Conservation (phyloP, 2,113 vertebrate genomes). For the Hypocryptadius cinnamomeus region DNA sequence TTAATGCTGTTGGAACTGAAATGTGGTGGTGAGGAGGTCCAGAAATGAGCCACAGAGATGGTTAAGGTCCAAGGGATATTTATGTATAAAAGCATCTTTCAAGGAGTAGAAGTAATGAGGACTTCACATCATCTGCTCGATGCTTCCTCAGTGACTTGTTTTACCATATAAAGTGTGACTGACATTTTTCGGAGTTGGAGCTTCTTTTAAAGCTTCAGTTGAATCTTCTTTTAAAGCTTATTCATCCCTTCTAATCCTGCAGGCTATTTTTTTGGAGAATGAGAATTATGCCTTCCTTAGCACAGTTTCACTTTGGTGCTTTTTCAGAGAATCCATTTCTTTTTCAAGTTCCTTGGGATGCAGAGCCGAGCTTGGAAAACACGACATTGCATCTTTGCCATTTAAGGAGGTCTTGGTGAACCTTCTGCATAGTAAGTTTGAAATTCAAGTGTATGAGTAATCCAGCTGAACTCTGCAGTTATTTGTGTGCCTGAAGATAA, state of each 20-base stretch:
- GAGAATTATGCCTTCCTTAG: background rate
- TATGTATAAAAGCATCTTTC: background rate
- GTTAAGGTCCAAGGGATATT: background rate
- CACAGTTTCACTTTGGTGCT: background rate
- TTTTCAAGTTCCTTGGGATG: background rate
- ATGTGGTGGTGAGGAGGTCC: background rate
- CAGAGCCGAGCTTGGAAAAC: background rate
- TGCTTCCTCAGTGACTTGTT: background rate
- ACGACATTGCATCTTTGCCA: background rate
- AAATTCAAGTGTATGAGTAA: conserved; percentile 46
- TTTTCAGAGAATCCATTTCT: background rate
- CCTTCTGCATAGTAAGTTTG: background rate
- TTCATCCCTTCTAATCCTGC: background rate
- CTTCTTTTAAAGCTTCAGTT: background rate
- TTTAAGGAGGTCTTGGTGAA: conserved; percentile 42
- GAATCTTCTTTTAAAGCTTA: background rate
- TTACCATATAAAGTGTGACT: background rate
- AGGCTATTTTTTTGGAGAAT: background rate
- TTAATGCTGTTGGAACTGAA: background rate
- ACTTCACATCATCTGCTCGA: background rate
- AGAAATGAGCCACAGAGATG: background rate
- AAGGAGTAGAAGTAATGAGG: background rate
- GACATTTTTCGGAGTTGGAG: background rate
- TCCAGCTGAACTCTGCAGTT: conserved; percentile 2
- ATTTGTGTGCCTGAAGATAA: background rate